These are phyloP conservation scores for Ophion slaviceki DNA, from an alignment of 2,888 invertebrate genomes.

Conservation along the genomic window DNA sequence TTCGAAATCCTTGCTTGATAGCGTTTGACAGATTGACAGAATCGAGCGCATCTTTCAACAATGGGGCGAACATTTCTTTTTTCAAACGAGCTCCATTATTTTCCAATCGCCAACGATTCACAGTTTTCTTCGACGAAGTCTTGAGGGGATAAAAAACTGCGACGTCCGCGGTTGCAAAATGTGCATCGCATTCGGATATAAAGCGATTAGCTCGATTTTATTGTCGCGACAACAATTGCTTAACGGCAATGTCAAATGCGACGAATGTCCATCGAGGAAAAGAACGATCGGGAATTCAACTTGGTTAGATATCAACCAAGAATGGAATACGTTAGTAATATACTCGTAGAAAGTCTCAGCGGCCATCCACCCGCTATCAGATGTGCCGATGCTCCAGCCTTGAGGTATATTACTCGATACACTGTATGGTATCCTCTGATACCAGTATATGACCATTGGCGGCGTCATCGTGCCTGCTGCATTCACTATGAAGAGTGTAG, in stretches of 20 bases:
- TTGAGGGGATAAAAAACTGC: conserved; percentile 76
- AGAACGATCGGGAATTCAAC: conserved; percentile 76
- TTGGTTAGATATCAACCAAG: conserved; percentile 75
- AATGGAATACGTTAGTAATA: conserved; percentile 77
- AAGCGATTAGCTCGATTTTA: conserved; percentile 75
- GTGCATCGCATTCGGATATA: conserved; percentile 79
- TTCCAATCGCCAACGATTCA: conserved; percentile 72
- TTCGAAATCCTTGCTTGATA: conserved; percentile 72
- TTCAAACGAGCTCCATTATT: conserved; percentile 68
- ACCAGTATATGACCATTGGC: conserved; percentile 63
- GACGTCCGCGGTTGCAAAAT: conserved; percentile 78
- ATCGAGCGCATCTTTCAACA: conserved; percentile 69
- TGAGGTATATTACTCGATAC: conserved; percentile 4
- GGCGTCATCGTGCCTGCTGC: conserved; percentile 59
- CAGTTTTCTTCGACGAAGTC: conserved; percentile 71
- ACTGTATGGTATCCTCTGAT: conserved; percentile 39
- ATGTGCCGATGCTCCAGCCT: conserved; percentile 31
- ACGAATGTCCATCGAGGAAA: conserved; percentile 79
- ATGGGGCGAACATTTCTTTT: conserved; percentile 72
- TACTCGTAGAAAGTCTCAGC: conserved; percentile 78
- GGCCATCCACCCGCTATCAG: conserved; percentile 79
- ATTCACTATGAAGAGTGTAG: conserved; percentile 60
- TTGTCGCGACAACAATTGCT: conserved; percentile 78
- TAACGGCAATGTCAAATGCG: conserved; percentile 76
- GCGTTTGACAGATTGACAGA: conserved; percentile 59